Evolutionary conservation across 2,888 invertebrate genomes (phyloP).

Genomic region (Euplexia lucipara): DNA sequence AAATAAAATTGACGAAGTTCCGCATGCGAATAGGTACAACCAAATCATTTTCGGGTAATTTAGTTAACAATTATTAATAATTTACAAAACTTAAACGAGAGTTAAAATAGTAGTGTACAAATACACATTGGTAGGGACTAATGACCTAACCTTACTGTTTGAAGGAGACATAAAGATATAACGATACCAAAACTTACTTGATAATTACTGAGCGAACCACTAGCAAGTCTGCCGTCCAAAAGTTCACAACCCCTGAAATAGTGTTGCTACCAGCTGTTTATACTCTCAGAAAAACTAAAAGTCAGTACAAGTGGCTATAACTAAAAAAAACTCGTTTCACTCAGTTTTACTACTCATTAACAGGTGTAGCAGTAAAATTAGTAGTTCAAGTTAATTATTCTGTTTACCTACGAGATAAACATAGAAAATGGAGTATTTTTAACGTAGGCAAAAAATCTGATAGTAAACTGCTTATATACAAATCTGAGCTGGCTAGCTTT

Average conservation of each 20-base stretch:
- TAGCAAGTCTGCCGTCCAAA: too few species aligned
- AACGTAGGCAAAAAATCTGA: not conserved
- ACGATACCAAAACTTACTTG: too few species aligned
- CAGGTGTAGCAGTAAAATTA: conserved; percentile 21
- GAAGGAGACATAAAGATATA: too few species aligned
- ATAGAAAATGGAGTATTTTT: conserved; percentile 6
- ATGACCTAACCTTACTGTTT: too few species aligned
- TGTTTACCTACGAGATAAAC: conserved; percentile 13
- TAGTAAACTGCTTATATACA: not conserved
- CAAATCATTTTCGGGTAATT: too few species aligned
- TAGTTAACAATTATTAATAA: too few species aligned
- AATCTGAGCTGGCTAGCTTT: not conserved
- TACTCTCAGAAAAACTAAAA: conserved; percentile 35
- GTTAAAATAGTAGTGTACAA: too few species aligned
- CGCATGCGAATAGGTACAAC: too few species aligned
- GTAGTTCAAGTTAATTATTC: conserved; percentile 9
- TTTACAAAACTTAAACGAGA: too few species aligned
- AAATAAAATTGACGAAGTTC: too few species aligned
- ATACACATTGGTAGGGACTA: too few species aligned
- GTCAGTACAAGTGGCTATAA: conserved; percentile 22
- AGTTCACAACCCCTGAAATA: conserved; percentile 11
- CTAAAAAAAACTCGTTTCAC: conserved; percentile 15
- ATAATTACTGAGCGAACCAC: too few species aligned
- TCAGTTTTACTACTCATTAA: conserved; percentile 7
- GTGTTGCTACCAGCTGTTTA: conserved; percentile 25